These are phyloP conservation scores for Tenebrosternarchus preto DNA, from an alignment of 2,113 vertebrate species.

Conservation along the genomic window DNA sequence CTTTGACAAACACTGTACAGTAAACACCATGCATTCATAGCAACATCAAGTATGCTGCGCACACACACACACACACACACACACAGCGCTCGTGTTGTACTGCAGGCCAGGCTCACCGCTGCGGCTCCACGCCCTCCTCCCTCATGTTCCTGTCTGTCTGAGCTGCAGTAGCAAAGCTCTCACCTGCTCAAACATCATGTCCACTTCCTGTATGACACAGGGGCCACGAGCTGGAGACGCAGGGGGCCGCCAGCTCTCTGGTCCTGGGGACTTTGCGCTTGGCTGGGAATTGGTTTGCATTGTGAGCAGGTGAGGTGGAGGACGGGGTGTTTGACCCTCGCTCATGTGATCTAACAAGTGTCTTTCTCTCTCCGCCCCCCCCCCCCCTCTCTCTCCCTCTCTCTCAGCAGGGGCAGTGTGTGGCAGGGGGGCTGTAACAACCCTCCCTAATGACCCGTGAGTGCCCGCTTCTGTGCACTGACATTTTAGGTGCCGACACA, in stretches of 20 bases:
- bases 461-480: constrained; percentile 52
- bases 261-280: neutral
- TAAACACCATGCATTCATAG: neutral
- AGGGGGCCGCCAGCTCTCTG: neutral
- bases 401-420: constrained; percentile 39
- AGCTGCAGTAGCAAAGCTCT: neutral
- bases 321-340: constrained; percentile 5
- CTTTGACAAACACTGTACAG: constrained; percentile 11
- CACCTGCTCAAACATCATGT: neutral
- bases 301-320: constrained; percentile 35
- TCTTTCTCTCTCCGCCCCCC: neutral
- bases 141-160: neutral
- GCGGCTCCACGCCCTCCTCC: neutral
- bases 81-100: neutral
- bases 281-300: constrained; percentile 40
- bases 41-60: neutral
- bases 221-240: neutral
- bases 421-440: constrained; percentile 50
- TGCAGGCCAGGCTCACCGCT: too few species aligned
- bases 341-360: constrained; percentile 33
- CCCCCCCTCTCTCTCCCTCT: constrained; percentile 1
- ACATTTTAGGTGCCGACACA: constrained; percentile 56
- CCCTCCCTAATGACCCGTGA: constrained; percentile 56
- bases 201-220: neutral
- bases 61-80: neutral